Conservation (phyloP, 2,113 vertebrate genomes). For the Gymnogyps californianus region DNA sequence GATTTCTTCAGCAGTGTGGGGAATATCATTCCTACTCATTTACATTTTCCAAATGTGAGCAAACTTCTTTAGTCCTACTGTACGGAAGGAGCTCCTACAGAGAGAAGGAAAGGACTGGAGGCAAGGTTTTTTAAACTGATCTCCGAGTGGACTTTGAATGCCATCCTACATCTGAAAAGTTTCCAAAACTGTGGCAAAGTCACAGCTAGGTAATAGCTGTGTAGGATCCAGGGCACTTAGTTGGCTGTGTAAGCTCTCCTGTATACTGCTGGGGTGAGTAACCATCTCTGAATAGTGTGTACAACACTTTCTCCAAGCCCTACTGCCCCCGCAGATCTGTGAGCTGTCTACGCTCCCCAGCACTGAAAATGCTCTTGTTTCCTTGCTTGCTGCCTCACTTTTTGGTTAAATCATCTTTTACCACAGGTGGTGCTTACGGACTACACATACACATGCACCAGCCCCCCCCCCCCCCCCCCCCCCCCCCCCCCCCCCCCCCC, state of each 20-base stretch:
- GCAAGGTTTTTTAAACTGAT: not conserved
- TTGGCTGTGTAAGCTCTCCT: not conserved
- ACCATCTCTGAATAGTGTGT: not conserved
- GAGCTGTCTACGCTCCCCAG: not conserved
- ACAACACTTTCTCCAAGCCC: not conserved
- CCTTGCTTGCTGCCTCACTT: not conserved
- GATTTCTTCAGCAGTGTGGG: not conserved
- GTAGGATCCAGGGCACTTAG: not conserved
- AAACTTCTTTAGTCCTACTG: not conserved
- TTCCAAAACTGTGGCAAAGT: not conserved
- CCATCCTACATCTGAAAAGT: not conserved
- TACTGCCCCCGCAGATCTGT: not conserved
- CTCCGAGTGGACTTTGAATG: not conserved
- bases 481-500: fast-evolving
- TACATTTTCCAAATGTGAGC: not conserved
- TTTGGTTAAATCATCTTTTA: not conserved
- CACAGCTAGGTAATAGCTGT: not conserved
- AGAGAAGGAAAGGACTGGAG: not conserved
- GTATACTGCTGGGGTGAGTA: not conserved
- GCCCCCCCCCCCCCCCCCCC: too few relatives aligned
- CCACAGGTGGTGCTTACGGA: not conserved
- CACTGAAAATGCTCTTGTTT: not conserved
- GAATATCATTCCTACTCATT: not conserved
- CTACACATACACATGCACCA: fast-evolving
- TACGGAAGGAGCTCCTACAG: not conserved